Percentiles rank a stretch among this genome's conserved stretches.
phyloP scores from a whole-genome alignment of 2,797 vertebrate species.

The Chloroceryle inda region DNA sequence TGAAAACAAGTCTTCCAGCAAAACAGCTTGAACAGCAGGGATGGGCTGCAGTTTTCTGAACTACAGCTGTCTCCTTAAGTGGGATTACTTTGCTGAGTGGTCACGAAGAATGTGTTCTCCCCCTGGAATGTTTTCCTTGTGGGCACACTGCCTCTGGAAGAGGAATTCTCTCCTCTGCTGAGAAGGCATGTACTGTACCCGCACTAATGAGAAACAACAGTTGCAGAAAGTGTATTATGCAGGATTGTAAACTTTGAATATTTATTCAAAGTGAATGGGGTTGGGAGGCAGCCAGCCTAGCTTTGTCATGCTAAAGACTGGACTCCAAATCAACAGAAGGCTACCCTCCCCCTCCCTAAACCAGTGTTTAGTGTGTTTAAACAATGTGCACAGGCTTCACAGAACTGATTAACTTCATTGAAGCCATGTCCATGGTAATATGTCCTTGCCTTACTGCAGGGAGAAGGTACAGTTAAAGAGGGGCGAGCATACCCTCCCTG shows the following conservation, averaged over 20 bases:
- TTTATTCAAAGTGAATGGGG: conserved; percentile 38
- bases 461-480: conserved; percentile 11
- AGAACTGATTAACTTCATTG: conserved; percentile 33
- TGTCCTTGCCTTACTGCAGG: background rate
- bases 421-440: background rate
- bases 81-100: conserved; percentile 71
- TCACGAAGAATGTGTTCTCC: conserved; percentile 75
- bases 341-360: conserved; percentile 33
- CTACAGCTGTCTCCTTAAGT: conserved; percentile 66
- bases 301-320: conserved; percentile 56
- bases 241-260: conserved; percentile 58
- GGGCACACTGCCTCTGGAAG: conserved; percentile 58
- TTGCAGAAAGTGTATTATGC: conserved; percentile 53
- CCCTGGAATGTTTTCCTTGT: conserved; percentile 76
- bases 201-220: conserved; percentile 58
- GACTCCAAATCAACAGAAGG: conserved; percentile 52
- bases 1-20: conserved; percentile 58
- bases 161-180: conserved; percentile 50
- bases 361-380: conserved; percentile 9
- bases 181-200: conserved; percentile 53
- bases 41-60: conserved; percentile 60
- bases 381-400: background rate
- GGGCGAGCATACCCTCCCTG: background rate
- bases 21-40: conserved; percentile 62
- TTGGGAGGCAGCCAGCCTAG: conserved; percentile 32